These are phyloP conservation scores for Andrena hattorfiana DNA, from an alignment of 2,888 invertebrate genomes.

Conservation along the genomic window DNA sequence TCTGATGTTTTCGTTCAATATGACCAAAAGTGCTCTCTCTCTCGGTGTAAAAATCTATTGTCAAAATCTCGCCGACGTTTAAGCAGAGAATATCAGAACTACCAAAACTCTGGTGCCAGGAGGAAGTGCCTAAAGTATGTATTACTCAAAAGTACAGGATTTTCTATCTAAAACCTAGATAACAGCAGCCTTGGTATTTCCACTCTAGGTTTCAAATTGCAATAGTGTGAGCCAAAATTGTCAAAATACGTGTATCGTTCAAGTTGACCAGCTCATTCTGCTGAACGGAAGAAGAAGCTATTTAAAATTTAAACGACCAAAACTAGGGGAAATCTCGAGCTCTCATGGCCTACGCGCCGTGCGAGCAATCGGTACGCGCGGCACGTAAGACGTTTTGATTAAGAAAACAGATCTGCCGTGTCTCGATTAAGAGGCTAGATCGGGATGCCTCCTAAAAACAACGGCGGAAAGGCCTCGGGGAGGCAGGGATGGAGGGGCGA, in stretches of 20 bases:
- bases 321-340: slow-evolving; percentile 14
- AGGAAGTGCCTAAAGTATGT: too few relatives aligned
- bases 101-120: too few relatives aligned
- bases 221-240: too few relatives aligned
- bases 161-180: too few relatives aligned
- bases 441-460: slow-evolving; percentile 17
- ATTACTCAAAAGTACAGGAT: too few relatives aligned
- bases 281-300: neutral
- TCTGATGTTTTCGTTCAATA: too few relatives aligned
- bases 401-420: slow-evolving; percentile 34
- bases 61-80: too few relatives aligned
- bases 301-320: neutral
- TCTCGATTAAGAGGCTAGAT: slow-evolving; percentile 34
- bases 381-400: slow-evolving; percentile 30
- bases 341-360: slow-evolving; percentile 9
- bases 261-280: neutral
- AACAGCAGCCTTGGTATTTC: too few relatives aligned
- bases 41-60: too few relatives aligned
- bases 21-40: too few relatives aligned
- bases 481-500: slow-evolving; percentile 3
- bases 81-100: too few relatives aligned
- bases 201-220: too few relatives aligned
- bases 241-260: neutral
- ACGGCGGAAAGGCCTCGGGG: neutral
- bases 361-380: slow-evolving; percentile 41